Conservation (phyloP, 2,888 invertebrate genomes). For the Ditylenchus weischeri region DNA sequence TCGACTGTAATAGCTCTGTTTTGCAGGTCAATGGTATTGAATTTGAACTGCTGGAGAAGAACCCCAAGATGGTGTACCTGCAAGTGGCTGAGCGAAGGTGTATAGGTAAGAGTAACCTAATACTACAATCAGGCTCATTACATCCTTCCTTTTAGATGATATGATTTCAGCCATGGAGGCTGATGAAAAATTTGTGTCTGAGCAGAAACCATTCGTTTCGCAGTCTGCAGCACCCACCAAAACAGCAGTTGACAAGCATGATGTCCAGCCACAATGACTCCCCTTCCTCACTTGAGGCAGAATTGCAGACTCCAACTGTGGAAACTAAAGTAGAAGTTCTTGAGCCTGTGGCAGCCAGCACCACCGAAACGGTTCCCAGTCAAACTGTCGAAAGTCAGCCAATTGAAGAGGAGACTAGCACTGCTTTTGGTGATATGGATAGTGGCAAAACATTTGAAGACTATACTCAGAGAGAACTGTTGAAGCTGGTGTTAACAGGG, state of each 20-base stretch:
- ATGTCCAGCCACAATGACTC: neutral
- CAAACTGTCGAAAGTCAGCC: no score
- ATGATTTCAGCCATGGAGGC: slow-evolving; percentile 6
- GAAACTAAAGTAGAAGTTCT: neutral
- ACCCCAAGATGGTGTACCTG: slow-evolving; percentile 49
- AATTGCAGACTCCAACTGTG: neutral
- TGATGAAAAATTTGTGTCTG: neutral
- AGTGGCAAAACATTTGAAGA: no score
- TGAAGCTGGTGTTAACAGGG: no score
- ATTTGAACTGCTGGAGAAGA: slow-evolving; percentile 20
- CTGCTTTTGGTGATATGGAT: no score
- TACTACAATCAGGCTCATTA: neutral
- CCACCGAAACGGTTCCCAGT: neutral
- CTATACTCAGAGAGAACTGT: no score
- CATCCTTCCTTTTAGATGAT: slow-evolving; percentile 1
- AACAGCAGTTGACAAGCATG: neutral
- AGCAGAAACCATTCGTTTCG: neutral
- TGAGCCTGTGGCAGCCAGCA: neutral
- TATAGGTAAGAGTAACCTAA: slow-evolving; percentile 36
- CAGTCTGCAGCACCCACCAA: neutral
- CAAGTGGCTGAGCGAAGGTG: slow-evolving; percentile 48
- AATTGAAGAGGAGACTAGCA: no score
- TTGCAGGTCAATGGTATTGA: slow-evolving; percentile 30
- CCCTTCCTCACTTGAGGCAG: neutral
- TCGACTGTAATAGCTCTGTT: no score